phyloP scores from a whole-genome alignment of 2,797 vertebrate species.

The Florisuga fusca region DNA sequence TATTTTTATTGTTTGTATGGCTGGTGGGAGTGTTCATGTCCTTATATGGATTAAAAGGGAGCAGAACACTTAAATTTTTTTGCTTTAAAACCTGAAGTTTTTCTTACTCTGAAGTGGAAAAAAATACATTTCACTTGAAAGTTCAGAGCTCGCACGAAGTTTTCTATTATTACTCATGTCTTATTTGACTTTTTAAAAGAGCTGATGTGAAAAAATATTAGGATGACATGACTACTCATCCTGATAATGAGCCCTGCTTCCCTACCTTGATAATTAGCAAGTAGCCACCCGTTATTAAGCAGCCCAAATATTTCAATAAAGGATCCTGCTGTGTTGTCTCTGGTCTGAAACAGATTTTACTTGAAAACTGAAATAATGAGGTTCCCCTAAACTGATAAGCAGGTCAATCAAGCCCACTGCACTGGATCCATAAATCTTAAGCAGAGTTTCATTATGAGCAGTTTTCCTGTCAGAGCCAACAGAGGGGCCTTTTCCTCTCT shows the following conservation, averaged over 20 bases:
- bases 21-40: neutral
- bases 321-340: constrained; percentile 50
- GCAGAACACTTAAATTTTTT: neutral
- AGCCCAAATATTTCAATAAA: constrained; percentile 70
- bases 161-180: constrained; percentile 27
- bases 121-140: neutral
- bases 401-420: constrained; percentile 20
- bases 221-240: constrained; percentile 85
- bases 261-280: constrained; percentile 79
- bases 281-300: constrained; percentile 77
- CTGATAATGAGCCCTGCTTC: constrained; percentile 80
- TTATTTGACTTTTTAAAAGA: constrained; percentile 71
- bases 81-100: accelerated
- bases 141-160: neutral
- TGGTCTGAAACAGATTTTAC: constrained; percentile 55
- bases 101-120: neutral
- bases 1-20: neutral
- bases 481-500: neutral
- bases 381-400: constrained; percentile 45
- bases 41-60: neutral
- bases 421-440: neutral
- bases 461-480: constrained; percentile 9
- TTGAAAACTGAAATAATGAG: constrained; percentile 76
- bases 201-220: constrained; percentile 80
- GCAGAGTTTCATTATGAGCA: constrained; percentile 14